A percentile compares a stretch with the other conserved stretches of the same genome.
phyloP scores from a whole-genome alignment of 2,797 vertebrate genomes.

The Chrosomus eos region DNA sequence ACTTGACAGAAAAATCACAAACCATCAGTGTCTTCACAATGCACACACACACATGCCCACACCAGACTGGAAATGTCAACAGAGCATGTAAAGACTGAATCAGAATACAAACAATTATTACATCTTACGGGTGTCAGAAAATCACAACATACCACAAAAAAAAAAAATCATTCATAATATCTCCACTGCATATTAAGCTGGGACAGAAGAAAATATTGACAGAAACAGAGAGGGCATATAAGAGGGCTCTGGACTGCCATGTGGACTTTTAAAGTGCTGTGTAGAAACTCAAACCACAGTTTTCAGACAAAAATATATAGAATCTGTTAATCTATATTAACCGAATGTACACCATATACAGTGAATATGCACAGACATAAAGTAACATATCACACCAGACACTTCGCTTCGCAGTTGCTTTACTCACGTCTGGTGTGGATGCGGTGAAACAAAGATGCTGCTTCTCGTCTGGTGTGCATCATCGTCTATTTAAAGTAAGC shows the following conservation, averaged over 20 bases:
- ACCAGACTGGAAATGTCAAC: constrained; percentile 17
- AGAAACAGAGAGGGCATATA: neutral
- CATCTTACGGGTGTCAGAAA: neutral
- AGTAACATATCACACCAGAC: neutral
- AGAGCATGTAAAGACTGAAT: neutral
- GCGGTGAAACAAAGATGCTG: neutral
- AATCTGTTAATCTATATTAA: neutral
- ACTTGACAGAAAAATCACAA: constrained; percentile 53
- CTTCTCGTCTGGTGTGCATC: no score
- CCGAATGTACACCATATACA: neutral
- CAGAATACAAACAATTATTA: neutral
- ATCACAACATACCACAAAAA: neutral
- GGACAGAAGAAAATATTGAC: neutral
- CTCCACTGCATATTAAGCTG: neutral
- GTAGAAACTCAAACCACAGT: neutral
- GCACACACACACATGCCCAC: neutral
- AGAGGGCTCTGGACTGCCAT: neutral
- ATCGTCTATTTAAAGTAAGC: no score
- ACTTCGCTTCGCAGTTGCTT: no score
- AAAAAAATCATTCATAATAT: neutral
- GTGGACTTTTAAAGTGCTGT: neutral
- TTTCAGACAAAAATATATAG: neutral
- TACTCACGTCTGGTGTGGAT: neutral
- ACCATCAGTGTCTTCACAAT: constrained; percentile 45
- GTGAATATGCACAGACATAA: neutral